phyloP scores from a whole-genome alignment of 1,140 invertebrate species.

The Pentalonia nigronervosa region DNA sequence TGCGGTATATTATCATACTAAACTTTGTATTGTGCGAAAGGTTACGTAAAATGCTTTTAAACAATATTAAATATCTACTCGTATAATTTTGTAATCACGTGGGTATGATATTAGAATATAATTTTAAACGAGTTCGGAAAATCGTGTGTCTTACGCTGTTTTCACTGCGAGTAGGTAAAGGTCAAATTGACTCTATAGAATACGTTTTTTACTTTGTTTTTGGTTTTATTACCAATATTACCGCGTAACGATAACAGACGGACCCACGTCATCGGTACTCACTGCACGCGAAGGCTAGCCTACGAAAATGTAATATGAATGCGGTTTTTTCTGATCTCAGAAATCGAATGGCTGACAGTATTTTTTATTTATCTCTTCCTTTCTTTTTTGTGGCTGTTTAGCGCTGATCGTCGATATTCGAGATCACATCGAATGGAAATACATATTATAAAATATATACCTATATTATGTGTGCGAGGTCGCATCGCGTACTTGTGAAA shows the following conservation, averaged over 20 bases:
- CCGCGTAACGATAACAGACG: background rate
- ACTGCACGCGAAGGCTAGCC: background rate
- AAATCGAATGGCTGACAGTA: background rate
- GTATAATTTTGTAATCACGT: background rate
- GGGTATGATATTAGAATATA: background rate
- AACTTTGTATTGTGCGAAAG: background rate
- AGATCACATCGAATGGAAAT: no score
- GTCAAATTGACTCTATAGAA: background rate
- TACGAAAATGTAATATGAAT: background rate
- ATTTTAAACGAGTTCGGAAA: background rate
- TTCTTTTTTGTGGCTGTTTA: no score
- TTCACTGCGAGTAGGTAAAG: background rate
- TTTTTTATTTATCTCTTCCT: background rate
- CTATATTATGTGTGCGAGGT: no score
- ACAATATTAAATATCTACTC: background rate
- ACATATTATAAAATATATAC: no score
- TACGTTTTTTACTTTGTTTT: background rate
- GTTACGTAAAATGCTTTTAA: slow-evolving; percentile 5
- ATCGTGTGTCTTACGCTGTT: background rate
- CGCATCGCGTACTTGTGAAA: no score
- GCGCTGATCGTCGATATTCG: no score
- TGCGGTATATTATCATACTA: background rate
- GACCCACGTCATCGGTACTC: background rate
- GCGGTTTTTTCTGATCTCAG: background rate
- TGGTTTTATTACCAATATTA: background rate